These are phyloP conservation scores for Idaea biselata DNA, from an alignment of 2,888 invertebrate species.

Conservation along the genomic window DNA sequence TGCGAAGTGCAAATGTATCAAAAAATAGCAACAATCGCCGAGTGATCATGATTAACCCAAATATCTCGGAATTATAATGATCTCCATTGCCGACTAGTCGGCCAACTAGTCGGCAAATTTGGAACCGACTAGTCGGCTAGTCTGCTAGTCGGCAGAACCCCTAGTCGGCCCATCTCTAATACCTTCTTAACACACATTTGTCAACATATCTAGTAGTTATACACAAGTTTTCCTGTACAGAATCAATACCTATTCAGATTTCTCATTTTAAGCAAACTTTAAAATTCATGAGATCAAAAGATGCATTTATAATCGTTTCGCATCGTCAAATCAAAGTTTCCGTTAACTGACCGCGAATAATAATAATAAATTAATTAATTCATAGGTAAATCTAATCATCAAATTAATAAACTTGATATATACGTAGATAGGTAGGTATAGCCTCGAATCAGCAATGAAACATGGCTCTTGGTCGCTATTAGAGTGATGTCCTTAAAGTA, in stretches of 20 bases:
- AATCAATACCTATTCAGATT: background rate
- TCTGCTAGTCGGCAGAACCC: no score
- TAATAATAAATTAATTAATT: conserved; percentile 57
- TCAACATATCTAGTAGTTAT: background rate
- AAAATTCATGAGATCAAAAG: background rate
- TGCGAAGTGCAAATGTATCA: no score
- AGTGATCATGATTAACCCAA: no score
- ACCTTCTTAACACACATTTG: background rate
- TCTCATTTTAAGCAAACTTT: background rate
- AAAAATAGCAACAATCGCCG: no score
- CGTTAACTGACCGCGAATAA: conserved; percentile 21
- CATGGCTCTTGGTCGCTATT: conserved; percentile 55
- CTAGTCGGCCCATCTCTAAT: no score
- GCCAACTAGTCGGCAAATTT: no score
- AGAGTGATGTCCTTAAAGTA: conserved; percentile 68
- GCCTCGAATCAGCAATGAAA: conserved; percentile 38
- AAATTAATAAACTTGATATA: conserved; percentile 47
- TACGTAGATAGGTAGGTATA: background rate
- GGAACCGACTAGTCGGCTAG: no score
- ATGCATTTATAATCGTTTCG: background rate
- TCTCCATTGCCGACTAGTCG: no score
- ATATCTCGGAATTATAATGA: no score
- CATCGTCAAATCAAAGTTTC: background rate
- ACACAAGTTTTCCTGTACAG: conserved; percentile 11
- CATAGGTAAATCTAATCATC: conserved; percentile 48